Conservation (phyloP, 2,888 invertebrate species). For the Drosophila stalkeri region DNA sequence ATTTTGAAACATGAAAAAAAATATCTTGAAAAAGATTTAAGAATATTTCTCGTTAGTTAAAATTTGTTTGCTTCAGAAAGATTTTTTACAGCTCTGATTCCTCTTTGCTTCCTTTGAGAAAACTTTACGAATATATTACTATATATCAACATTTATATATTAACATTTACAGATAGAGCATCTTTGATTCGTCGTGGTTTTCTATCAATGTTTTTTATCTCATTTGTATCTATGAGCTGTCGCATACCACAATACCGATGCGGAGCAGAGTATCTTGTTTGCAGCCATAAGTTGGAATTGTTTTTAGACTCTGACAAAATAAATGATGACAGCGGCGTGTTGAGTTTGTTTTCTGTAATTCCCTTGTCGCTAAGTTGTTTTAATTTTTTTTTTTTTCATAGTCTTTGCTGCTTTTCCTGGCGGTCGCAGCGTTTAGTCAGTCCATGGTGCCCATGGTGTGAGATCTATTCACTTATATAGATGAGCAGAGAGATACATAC, state of each 20-base stretch:
- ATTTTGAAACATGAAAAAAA: background rate
- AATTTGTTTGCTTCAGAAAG: background rate
- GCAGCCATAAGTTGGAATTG: slow-evolving; percentile 79
- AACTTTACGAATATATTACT: too few relatives aligned
- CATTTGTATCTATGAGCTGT: slow-evolving; percentile 66
- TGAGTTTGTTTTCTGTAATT: slow-evolving; percentile 59
- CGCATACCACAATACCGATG: slow-evolving; percentile 28
- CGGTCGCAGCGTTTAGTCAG: slow-evolving; percentile 24
- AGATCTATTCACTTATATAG: slow-evolving; percentile 57
- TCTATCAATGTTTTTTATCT: slow-evolving; percentile 35
- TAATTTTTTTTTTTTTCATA: slow-evolving; percentile 76
- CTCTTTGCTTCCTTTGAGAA: background rate
- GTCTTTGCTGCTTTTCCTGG: slow-evolving; percentile 12
- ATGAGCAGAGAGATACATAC: slow-evolving; percentile 57
- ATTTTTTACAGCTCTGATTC: background rate
- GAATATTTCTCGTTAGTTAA: background rate
- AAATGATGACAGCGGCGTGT: slow-evolving; percentile 79
- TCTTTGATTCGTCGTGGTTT: slow-evolving; percentile 36
- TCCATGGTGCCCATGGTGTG: slow-evolving; percentile 33
- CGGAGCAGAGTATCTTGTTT: slow-evolving; percentile 65
- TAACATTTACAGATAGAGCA: slow-evolving; percentile 25
- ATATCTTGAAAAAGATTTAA: background rate
- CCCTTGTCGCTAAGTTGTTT: slow-evolving; percentile 76
- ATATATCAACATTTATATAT: too few relatives aligned
- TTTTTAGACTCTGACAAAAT: slow-evolving; percentile 76